Percentiles rank a stretch among this genome's conserved stretches.
phyloP scores from a whole-genome alignment of 2,797 vertebrate genomes.

The Gymnodraco acuticeps region DNA sequence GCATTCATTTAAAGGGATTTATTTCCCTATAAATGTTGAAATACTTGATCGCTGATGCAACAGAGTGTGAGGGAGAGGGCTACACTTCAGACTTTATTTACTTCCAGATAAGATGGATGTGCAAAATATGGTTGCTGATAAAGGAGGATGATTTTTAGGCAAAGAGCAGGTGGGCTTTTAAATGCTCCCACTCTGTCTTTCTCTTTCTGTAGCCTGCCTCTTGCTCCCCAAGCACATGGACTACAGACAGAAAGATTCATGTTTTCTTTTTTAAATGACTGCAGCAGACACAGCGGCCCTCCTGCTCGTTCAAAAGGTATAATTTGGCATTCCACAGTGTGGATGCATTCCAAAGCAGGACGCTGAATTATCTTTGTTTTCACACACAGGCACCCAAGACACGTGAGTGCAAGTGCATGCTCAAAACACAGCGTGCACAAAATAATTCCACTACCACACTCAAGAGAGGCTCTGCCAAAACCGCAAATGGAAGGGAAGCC shows the following conservation, averaged over 20 bases:
- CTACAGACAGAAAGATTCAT: conserved; percentile 63
- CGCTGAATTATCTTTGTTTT: conserved; percentile 72
- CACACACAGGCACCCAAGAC: conserved; percentile 50
- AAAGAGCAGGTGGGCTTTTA: conserved; percentile 60
- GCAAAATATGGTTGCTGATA: conserved; percentile 43
- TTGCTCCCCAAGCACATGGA: conserved; percentile 49
- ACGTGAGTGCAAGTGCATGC: conserved; percentile 20
- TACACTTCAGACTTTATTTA: conserved; percentile 43
- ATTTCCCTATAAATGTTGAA: background rate
- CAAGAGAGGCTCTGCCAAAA: conserved; percentile 50
- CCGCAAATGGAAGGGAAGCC: conserved; percentile 51
- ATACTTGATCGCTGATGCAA: conserved; percentile 14
- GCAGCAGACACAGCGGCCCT: conserved; percentile 55
- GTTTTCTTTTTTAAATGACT: conserved; percentile 54
- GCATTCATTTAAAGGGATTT: conserved; percentile 4
- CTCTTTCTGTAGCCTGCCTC: conserved; percentile 32
- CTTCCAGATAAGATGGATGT: conserved; percentile 37
- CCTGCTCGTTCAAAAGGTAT: conserved; percentile 51
- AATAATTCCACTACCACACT: conserved; percentile 55
- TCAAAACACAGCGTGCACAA: conserved; percentile 27
- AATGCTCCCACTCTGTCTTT: conserved; percentile 56
- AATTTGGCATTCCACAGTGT: conserved; percentile 69
- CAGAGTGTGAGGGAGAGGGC: conserved; percentile 9
- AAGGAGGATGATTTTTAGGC: conserved; percentile 32
- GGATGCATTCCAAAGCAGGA: conserved; percentile 60